phyloP scores from a whole-genome alignment of 2,113 vertebrate genomes.

The Channa maculata region DNA sequence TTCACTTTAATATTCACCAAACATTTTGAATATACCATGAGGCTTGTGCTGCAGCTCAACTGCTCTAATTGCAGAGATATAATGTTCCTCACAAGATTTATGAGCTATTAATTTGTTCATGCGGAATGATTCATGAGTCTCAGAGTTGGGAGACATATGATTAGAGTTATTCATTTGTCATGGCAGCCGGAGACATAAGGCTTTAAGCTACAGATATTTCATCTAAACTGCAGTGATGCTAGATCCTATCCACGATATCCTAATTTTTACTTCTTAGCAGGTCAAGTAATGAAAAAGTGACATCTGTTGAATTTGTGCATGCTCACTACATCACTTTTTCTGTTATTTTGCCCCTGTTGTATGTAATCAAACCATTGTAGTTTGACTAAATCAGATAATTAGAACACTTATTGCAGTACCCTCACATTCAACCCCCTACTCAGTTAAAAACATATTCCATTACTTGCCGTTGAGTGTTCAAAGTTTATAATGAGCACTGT shows the following conservation, averaged over 20 bases:
- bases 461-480: slow-evolving; percentile 9
- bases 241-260: slow-evolving; percentile 13
- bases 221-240: slow-evolving; percentile 52
- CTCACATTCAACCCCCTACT: slow-evolving; percentile 10
- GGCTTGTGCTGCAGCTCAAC: slow-evolving; percentile 60
- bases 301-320: slow-evolving; percentile 17
- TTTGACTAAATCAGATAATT: slow-evolving; percentile 9
- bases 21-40: slow-evolving; percentile 82
- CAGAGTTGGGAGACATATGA: slow-evolving; percentile 76
- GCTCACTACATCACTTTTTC: slow-evolving; percentile 10
- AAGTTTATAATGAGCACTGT: too few relatives aligned
- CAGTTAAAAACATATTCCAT: slow-evolving; percentile 12
- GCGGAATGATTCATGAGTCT: slow-evolving; percentile 75
- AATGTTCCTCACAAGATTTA: slow-evolving; percentile 77
- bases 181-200: slow-evolving; percentile 61
- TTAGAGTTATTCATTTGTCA: slow-evolving; percentile 77
- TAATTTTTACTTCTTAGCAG: slow-evolving; percentile 7
- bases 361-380: slow-evolving; percentile 18
- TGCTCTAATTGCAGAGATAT: slow-evolving; percentile 76
- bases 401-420: background rate
- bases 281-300: slow-evolving; percentile 27
- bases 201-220: slow-evolving; percentile 68
- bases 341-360: background rate
- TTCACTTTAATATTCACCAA: slow-evolving; percentile 75
- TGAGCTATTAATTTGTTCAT: slow-evolving; percentile 78